Percentiles rank a stretch among this genome's conserved stretches.
phyloP scores from a whole-genome alignment of 2,797 vertebrate species.

The Tragopan temminckii region DNA sequence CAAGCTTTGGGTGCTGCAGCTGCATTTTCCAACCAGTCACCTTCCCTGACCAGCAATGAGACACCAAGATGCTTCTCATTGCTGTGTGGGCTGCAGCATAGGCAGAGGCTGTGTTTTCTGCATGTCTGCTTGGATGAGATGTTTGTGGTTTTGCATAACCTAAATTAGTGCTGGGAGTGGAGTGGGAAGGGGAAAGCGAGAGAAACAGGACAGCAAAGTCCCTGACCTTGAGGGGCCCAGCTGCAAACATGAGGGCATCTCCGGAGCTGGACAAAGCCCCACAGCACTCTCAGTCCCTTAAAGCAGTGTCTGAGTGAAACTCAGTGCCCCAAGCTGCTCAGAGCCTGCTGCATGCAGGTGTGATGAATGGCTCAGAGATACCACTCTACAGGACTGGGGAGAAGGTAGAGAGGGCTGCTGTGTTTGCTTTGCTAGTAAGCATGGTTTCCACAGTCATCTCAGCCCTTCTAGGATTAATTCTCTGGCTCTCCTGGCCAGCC shows the following conservation, averaged over 20 bases:
- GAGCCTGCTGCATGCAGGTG: background rate
- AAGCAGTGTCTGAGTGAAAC: background rate
- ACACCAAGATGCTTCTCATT: background rate
- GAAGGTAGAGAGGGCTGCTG: background rate
- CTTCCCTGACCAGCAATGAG: background rate
- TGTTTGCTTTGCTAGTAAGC: background rate
- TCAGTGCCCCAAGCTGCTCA: background rate
- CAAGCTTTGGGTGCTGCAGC: background rate
- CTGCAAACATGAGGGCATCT: background rate
- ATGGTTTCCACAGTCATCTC: background rate
- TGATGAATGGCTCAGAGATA: background rate
- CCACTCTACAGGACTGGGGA: background rate
- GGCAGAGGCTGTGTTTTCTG: background rate
- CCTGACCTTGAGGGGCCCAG: background rate
- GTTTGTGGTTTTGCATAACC: background rate
- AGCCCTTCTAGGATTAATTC: background rate
- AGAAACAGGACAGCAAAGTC: background rate
- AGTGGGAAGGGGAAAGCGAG: background rate
- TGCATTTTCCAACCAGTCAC: background rate
- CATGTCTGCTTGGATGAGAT: background rate
- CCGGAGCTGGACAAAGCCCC: background rate
- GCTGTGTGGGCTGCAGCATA: background rate
- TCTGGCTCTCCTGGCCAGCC: background rate
- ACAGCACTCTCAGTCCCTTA: background rate
- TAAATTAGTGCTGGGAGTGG: background rate